Conservation (phyloP, 2,797 vertebrate species). For the Danio albolineatus region DNA sequence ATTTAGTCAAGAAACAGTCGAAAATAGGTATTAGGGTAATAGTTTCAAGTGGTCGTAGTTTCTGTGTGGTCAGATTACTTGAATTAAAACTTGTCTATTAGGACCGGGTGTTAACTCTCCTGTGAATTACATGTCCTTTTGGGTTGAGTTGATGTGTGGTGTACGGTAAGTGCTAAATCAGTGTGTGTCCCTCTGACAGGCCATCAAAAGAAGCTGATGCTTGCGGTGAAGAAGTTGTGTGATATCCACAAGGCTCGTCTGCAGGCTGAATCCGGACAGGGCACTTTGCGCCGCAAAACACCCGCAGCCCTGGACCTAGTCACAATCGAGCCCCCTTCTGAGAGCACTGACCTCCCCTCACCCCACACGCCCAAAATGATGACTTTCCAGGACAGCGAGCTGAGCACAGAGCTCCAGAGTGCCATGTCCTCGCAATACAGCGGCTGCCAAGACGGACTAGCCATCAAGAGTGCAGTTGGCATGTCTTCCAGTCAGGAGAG, state of each 20-base stretch:
- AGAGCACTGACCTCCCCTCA: conserved; percentile 73
- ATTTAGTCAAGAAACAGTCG: no score
- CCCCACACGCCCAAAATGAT: conserved; percentile 77
- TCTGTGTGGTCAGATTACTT: background rate
- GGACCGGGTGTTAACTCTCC: background rate
- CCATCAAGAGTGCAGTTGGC: conserved; percentile 73
- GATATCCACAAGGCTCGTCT: conserved; percentile 82
- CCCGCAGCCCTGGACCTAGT: conserved; percentile 73
- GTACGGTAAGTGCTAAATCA: no score
- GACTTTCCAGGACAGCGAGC: conserved; percentile 93
- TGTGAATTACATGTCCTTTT: background rate
- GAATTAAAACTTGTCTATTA: background rate
- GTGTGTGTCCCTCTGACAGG: conserved; percentile 72
- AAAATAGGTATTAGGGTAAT: no score
- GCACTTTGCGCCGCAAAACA: conserved; percentile 71
- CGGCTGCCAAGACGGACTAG: conserved; percentile 80
- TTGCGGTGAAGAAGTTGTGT: conserved; percentile 90
- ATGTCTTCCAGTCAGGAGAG: conserved; percentile 86
- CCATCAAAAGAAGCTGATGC: conserved; percentile 97
- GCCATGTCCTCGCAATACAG: conserved; percentile 83
- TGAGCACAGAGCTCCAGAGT: conserved; percentile 89
- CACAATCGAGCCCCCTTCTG: conserved; percentile 71
- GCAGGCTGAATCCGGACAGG: conserved; percentile 68
- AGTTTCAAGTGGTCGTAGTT: no score
- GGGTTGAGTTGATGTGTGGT: background rate